Conservation (phyloP, 2,113 vertebrate genomes). For the Pao palembangensis region DNA sequence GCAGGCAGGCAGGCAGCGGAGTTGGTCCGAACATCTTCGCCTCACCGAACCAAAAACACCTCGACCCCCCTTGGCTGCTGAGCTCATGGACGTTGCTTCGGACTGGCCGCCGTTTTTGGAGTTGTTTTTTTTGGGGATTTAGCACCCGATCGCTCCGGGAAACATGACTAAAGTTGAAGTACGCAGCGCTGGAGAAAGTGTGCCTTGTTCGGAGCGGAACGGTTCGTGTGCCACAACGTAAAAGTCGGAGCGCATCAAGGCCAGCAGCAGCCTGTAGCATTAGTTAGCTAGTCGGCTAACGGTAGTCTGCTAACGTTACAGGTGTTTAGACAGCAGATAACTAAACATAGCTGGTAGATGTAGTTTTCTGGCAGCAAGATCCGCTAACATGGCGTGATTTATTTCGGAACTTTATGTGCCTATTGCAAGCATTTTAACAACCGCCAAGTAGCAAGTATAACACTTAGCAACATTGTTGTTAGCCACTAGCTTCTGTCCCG, state of each 20-base stretch:
- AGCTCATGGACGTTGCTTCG: slow-evolving; percentile 38
- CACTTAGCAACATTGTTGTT: slow-evolving; percentile 65
- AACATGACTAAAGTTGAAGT: slow-evolving; percentile 60
- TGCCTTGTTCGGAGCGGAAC: slow-evolving; percentile 65
- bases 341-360: slow-evolving; percentile 33
- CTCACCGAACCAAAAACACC: slow-evolving; percentile 53
- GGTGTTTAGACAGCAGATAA: slow-evolving; percentile 52
- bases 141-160: slow-evolving; percentile 24
- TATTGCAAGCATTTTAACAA: slow-evolving; percentile 15
- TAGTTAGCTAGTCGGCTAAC: slow-evolving; percentile 47
- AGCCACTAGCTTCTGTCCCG: slow-evolving; percentile 54
- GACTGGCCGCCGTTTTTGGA: slow-evolving; percentile 24
- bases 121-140: slow-evolving; percentile 27
- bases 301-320: slow-evolving; percentile 59
- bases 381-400: slow-evolving; percentile 11
- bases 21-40: slow-evolving; percentile 64
- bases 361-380: slow-evolving; percentile 29
- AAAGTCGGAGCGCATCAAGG: slow-evolving; percentile 64
- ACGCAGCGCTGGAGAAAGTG: slow-evolving; percentile 62
- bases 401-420: slow-evolving; percentile 32
- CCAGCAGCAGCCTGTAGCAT: slow-evolving; percentile 67
- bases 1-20: slow-evolving; percentile 38
- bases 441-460: slow-evolving; percentile 26
- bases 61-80: slow-evolving; percentile 31
- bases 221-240: slow-evolving; percentile 65